These are phyloP conservation scores for Julus scandinavius DNA, from an alignment of 2,888 invertebrate genomes.

Conservation along the genomic window DNA sequence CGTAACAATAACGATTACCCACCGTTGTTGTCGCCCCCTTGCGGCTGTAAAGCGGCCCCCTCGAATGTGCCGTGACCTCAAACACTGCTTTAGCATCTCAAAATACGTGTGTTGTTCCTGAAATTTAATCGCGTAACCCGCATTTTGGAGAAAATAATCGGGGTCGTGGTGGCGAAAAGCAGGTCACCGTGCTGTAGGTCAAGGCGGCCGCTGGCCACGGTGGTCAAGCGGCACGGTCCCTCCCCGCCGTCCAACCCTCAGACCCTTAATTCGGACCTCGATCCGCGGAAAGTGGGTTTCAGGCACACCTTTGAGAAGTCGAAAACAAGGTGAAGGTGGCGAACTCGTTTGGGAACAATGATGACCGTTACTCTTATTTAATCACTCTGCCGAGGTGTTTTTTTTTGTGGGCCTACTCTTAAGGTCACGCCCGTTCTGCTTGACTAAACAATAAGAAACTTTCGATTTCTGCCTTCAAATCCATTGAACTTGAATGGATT, in stretches of 20 bases:
- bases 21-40: background rate
- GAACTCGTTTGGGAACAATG: conserved; percentile 29
- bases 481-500: background rate
- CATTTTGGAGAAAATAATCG: conserved; percentile 11
- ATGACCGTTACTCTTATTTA: conserved; percentile 42
- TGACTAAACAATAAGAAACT: background rate
- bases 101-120: background rate
- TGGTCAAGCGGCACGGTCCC: conserved; percentile 4
- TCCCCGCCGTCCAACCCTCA: background rate
- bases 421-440: background rate
- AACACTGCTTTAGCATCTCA: background rate
- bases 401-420: background rate
- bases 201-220: conserved; percentile 18
- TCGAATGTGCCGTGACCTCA: background rate
- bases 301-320: background rate
- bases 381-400: background rate
- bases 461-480: background rate
- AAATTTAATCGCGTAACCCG: conserved; percentile 35
- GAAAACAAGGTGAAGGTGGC: conserved; percentile 32
- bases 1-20: background rate
- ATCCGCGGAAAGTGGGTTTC: conserved; percentile 26
- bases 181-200: conserved; percentile 5
- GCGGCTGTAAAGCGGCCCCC: background rate
- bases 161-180: background rate
- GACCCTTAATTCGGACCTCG: background rate